A percentile compares a stretch with the other conserved stretches of the same genome.
phyloP scores from a whole-genome alignment of 2,888 invertebrate genomes.

The Steinernema scapterisci region DNA sequence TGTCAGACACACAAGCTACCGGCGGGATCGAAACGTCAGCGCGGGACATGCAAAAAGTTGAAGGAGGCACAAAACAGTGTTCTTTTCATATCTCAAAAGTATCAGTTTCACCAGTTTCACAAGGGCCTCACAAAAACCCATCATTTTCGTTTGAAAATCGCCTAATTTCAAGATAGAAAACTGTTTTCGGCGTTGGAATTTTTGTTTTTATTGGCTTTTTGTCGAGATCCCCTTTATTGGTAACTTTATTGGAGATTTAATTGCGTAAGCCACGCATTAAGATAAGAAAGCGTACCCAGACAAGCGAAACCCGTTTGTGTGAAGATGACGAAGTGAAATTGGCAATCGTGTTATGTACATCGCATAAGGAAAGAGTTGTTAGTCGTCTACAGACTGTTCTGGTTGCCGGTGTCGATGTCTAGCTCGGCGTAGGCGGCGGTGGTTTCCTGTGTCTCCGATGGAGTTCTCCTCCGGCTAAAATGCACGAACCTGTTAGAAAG shows the following conservation, averaged over 20 bases:
- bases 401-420: constrained; percentile 9
- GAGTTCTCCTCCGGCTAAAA: constrained; percentile 24
- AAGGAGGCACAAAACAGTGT: too few species aligned
- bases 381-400: constrained; percentile 11
- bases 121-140: too few species aligned
- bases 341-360: constrained; percentile 18
- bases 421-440: constrained; percentile 23
- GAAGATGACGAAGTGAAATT: constrained; percentile 27
- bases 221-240: not conserved
- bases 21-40: too few species aligned
- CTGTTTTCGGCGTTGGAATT: not conserved
- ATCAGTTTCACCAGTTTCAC: too few species aligned
- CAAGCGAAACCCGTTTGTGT: constrained; percentile 3
- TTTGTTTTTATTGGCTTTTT: not conserved
- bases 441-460: constrained; percentile 26
- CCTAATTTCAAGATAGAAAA: too few species aligned
- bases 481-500: not conserved
- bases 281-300: not conserved
- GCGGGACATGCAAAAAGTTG: too few species aligned
- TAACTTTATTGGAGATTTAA: not conserved
- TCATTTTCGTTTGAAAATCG: too few species aligned
- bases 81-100: too few species aligned
- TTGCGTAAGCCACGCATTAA: not conserved
- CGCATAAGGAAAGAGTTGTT: not conserved
- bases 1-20: too few species aligned